Evolutionary conservation across 2,113 vertebrate species (phyloP).

Genomic region (Hippopotamus amphibius): DNA sequence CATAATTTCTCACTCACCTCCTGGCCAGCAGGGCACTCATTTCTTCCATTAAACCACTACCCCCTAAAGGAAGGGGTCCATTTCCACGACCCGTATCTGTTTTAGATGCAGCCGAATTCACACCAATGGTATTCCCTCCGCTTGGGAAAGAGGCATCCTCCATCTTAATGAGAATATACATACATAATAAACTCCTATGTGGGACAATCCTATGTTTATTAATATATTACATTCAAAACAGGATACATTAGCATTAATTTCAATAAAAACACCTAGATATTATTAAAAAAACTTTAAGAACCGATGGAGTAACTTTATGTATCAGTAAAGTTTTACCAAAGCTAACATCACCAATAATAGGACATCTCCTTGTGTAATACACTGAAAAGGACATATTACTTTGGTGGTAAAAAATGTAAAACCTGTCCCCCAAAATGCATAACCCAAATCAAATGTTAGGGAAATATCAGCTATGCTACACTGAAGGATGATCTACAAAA

Average conservation of each 20-base stretch:
- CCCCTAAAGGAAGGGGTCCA: constrained; percentile 93
- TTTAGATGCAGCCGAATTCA: constrained; percentile 88
- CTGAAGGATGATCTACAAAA: background rate
- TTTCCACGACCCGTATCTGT: constrained; percentile 93
- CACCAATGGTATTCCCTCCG: constrained; percentile 82
- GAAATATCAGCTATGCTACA: background rate
- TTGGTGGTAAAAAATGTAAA: background rate
- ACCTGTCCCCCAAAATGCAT: background rate
- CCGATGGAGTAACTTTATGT: background rate
- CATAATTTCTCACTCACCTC: constrained; percentile 88
- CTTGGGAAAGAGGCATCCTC: constrained; percentile 90
- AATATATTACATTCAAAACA: background rate
- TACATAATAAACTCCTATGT: background rate
- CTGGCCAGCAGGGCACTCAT: constrained; percentile 99
- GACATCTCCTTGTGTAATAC: background rate
- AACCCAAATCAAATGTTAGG: background rate
- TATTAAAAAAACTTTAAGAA: background rate
- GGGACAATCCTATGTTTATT: background rate
- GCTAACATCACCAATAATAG: background rate
- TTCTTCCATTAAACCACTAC: constrained; percentile 98
- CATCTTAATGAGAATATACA: constrained; percentile 86
- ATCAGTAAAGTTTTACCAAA: background rate
- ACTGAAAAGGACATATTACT: background rate
- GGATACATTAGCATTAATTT: background rate
- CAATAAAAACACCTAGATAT: background rate